Evolutionary conservation across 2,888 invertebrate genomes (phyloP).

Genomic region (Lacanobia oleracea): DNA sequence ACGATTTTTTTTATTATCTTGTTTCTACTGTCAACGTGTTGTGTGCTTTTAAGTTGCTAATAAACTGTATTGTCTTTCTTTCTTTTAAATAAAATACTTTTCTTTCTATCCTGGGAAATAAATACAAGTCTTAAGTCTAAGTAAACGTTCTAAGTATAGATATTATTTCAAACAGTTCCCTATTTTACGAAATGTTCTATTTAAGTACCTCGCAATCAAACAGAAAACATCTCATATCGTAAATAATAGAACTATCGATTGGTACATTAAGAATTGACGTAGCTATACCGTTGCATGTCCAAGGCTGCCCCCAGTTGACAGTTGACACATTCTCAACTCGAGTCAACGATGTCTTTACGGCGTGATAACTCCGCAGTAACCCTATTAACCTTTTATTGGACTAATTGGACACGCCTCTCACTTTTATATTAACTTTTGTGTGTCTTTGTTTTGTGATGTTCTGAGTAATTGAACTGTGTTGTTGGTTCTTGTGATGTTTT

Average conservation of each 20-base stretch:
- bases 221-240: constrained; percentile 2
- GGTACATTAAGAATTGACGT: constrained; percentile 47
- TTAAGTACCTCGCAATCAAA: background rate
- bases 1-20: no score
- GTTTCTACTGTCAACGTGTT: no score
- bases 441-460: background rate
- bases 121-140: no score
- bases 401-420: constrained; percentile 56
- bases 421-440: constrained; percentile 23
- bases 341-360: constrained; percentile 49
- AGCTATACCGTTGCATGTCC: constrained; percentile 48
- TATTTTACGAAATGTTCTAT: background rate
- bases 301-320: constrained; percentile 54
- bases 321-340: constrained; percentile 47
- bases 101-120: no score
- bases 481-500: constrained; percentile 6
- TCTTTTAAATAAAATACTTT: no score
- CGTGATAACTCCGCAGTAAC: constrained; percentile 46
- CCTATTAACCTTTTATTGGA: constrained; percentile 61
- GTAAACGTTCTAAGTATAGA: no score
- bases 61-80: no score
- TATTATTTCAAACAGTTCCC: background rate
- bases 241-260: constrained; percentile 48
- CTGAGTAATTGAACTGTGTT: background rate
- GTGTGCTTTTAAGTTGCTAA: no score